Evolutionary conservation across 2,888 invertebrate species (phyloP).

Genomic region (Diloba caeruleocephala): DNA sequence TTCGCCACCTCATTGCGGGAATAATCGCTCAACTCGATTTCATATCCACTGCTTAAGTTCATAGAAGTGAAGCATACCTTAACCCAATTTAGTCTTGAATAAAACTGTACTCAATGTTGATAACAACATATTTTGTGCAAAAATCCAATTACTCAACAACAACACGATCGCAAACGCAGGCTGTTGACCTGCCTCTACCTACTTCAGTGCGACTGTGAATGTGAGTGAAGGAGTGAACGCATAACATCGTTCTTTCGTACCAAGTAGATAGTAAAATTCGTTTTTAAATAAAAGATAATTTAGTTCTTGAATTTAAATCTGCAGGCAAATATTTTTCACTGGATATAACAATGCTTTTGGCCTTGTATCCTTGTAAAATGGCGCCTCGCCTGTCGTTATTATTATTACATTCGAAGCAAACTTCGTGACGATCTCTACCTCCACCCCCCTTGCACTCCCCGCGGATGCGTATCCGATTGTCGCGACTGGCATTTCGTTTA

Average conservation of each 20-base stretch:
- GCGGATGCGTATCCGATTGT: conserved; percentile 89
- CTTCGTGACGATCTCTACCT: conserved; percentile 88
- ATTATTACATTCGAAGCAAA: conserved; percentile 88
- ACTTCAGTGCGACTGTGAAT: conserved; percentile 69
- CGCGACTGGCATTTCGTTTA: conserved; percentile 86
- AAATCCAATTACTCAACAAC: conserved; percentile 76
- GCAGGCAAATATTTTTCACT: conserved; percentile 65
- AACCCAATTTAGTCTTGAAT: conserved; percentile 14
- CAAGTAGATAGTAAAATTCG: conserved; percentile 63
- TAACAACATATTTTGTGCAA: conserved; percentile 67
- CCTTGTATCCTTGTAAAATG: conserved; percentile 89
- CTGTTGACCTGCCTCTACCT: conserved; percentile 85
- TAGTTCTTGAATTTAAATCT: conserved; percentile 44
- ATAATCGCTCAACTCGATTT: conserved; percentile 83
- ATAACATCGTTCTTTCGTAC: conserved; percentile 63
- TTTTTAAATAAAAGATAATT: conserved; percentile 46
- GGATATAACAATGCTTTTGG: conserved; percentile 79
- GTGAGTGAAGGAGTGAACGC: no score
- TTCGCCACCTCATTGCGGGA: conserved; percentile 83
- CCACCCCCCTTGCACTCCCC: conserved; percentile 75
- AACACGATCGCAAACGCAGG: conserved; percentile 79
- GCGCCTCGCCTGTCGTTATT: conserved; percentile 86
- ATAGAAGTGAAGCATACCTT: conserved; percentile 34
- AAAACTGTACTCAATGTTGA: conserved; percentile 13
- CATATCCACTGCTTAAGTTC: conserved; percentile 53